Evolutionary conservation across 2,797 vertebrate species (phyloP), one percentile per base, ranked within the genome.

Genomic region (Cirrhinus molitorella): DNA sequence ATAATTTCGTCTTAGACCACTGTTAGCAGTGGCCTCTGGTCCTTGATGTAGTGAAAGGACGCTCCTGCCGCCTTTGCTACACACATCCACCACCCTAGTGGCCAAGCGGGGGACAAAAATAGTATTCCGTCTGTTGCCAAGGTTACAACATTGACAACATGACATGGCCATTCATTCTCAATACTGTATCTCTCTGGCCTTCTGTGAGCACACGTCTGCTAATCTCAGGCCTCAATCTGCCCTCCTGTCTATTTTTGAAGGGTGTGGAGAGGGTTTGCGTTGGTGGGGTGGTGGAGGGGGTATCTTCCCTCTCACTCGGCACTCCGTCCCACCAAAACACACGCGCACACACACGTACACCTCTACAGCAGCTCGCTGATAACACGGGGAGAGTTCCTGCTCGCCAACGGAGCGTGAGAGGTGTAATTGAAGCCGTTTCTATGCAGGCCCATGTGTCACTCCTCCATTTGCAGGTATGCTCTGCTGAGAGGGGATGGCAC

Each of bases 111-210:
- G 90, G 89, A 95, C 94, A 88, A 94, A 95, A 95, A 95, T 95
- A 95, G 93, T 93, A 91, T 93, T 93, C 92, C 89, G 93, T 95
- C 94, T 95, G 95, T 96, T 96, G 94, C 95, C 95, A 96, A 96
- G 95, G 95, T 96, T 95, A 96, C 95, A 92, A 92, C 94, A 95
- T 95, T 95, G 94, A 95, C 95, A 96, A 95, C 94, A 95, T 95
- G 95, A 95, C 93, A 94, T 91, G 92, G 92, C 93, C 94, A 95
- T 95, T 95, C 94, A 94, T 95, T 95, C 94, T 94, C 92, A 91
- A 92, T 95, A 95, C 94, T 95, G 95, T 95, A 95, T 95, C 95
- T 95, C 93, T 81, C 91, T 92, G 94, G 95, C 95, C 95, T 96
- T 96, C 95, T 95, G 95, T 95, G 95, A 94, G 94, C 94, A 94